Percentiles rank a stretch among this genome's conserved stretches.
phyloP scores from a whole-genome alignment of 2,797 vertebrate species.

The Rousettus madagascariensis region DNA sequence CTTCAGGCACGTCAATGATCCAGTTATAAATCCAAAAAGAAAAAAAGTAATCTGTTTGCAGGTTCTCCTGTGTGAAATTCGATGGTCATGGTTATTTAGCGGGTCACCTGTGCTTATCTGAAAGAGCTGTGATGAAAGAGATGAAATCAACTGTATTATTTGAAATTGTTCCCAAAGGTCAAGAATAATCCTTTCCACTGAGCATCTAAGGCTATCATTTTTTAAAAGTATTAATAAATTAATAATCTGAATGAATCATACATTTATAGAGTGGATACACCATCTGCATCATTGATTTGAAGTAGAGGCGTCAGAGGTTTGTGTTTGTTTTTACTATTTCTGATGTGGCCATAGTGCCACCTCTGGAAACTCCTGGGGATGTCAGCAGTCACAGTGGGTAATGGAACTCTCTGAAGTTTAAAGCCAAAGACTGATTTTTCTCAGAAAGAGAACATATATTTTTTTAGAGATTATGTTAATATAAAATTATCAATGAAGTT shows the following conservation, averaged over 20 bases:
- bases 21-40: neutral
- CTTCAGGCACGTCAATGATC: neutral
- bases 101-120: neutral
- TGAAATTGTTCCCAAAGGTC: conserved; percentile 15
- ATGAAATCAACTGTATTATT: neutral
- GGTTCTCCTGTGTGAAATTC: neutral
- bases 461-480: neutral
- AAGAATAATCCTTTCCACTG: neutral
- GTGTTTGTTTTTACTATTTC: neutral
- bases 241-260: neutral
- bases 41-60: neutral
- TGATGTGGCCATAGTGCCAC: neutral
- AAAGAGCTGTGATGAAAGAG: neutral
- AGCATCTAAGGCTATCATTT: neutral
- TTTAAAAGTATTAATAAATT: neutral
- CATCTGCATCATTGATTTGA: neutral
- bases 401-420: neutral
- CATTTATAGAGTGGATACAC: neutral
- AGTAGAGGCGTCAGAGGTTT: neutral
- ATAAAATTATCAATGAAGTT: neutral
- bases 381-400: neutral
- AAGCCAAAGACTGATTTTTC: neutral
- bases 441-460: neutral
- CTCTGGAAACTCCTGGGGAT: neutral
- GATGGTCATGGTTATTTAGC: neutral